A percentile compares a stretch with the other conserved stretches of the same genome.
phyloP scores from a whole-genome alignment of 2,797 vertebrate genomes.

The Enteromius treurensis region DNA sequence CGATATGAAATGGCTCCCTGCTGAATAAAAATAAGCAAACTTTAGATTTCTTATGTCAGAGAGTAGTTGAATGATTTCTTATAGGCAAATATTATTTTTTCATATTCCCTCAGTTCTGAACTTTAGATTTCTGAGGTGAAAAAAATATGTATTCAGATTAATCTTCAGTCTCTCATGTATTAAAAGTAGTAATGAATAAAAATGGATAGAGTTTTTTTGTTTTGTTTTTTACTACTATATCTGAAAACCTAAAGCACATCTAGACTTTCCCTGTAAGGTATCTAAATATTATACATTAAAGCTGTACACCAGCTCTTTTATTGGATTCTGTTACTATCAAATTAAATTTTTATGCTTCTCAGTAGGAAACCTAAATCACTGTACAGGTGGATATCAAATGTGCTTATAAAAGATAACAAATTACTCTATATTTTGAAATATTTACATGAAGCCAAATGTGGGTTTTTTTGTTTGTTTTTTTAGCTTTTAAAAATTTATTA shows the following conservation, averaged over 20 bases:
- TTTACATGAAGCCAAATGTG: neutral
- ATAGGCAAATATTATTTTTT: neutral
- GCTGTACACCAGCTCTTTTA: neutral
- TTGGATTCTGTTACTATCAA: neutral
- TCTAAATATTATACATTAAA: neutral
- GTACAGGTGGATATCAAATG: neutral
- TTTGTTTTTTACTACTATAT: neutral
- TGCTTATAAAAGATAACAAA: neutral
- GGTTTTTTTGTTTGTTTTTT: neutral
- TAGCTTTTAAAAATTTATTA: neutral
- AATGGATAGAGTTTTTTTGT: neutral
- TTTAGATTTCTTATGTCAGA: neutral
- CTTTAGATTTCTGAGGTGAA: neutral
- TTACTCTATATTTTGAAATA: neutral
- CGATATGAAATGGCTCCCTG: constrained; percentile 1
- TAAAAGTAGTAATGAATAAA: neutral
- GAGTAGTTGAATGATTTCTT: constrained; percentile 5
- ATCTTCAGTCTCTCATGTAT: neutral
- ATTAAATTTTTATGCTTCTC: neutral
- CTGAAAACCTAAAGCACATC: neutral
- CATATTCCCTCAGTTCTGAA: neutral
- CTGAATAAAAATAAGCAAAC: constrained; percentile 13
- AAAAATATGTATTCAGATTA: neutral
- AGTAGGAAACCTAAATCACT: neutral
- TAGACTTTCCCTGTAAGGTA: neutral